These are phyloP conservation scores for Fragum whitleyi DNA, from an alignment of 2,888 invertebrate species.

Conservation along the genomic window DNA sequence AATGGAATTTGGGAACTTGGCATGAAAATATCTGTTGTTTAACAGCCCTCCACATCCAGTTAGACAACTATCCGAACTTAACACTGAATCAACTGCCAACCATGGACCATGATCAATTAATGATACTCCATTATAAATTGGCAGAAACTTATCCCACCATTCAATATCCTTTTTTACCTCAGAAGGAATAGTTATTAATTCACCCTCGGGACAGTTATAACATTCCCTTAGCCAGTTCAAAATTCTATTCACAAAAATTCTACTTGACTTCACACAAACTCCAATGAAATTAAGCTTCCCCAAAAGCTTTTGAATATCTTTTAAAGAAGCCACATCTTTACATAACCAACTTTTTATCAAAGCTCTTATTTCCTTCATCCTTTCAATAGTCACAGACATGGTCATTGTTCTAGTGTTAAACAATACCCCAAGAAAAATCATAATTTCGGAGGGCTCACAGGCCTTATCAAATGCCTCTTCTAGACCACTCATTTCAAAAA, in stretches of 20 bases:
- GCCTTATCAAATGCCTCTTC: slow-evolving; percentile 1
- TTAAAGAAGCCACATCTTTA: neutral
- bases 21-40: neutral
- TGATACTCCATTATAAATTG: neutral
- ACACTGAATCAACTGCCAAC: neutral
- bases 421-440: neutral
- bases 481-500: neutral
- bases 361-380: neutral
- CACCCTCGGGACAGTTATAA: neutral
- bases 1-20: no score
- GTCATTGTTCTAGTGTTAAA: neutral
- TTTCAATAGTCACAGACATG: neutral
- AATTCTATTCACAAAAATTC: slow-evolving; percentile 7
- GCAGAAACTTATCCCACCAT: neutral
- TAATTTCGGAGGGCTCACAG: neutral
- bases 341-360: neutral
- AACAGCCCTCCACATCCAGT: neutral
- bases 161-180: neutral
- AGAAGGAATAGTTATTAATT: neutral
- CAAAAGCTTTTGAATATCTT: slow-evolving; percentile 2
- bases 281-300: neutral
- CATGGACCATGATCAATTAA: neutral
- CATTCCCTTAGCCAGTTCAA: neutral
- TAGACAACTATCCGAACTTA: neutral
- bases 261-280: neutral